Evolutionary conservation across 2,113 vertebrate species (phyloP), one percentile per base, ranked within the genome.

Genomic region (Rhea americana): DNA sequence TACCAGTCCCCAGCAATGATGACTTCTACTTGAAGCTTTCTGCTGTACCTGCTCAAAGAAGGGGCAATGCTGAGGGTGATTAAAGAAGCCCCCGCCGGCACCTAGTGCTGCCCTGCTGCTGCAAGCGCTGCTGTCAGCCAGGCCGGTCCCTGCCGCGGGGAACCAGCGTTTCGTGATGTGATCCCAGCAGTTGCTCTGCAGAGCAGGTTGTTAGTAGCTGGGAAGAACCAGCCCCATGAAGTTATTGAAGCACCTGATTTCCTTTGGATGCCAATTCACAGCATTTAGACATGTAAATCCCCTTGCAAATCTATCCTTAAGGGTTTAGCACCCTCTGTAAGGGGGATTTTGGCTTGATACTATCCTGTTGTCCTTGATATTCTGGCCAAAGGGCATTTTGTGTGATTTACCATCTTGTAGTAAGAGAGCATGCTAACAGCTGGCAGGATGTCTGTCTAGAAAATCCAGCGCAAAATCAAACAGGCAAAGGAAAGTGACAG

Each of bases 21-120:
- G 39, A 68, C 93, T 93, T 79, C 74, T 78, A 10, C 76, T 78
- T 88, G 51, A 86, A 75, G 77, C 53, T 92, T 93, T 92, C 83
- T 93, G 76, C 85, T 81, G 75, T 84, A 77, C 89, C 58, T 82
- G 66, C 77, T 82, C 17, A 37, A 19, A 45, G 81, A 41, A 84
- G 43, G 30, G 62, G 37, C 73, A 59, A 91, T 78, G 37, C 17
- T 25, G 18, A 26, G 15, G 53, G 41, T 35, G 15, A 78, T 43
- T 59, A 84, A 75, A 78, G 67, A n/a, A 26, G 8, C 12, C 18
- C 7, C 1, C 2, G 22, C 1, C 2, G 22, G 22, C 39, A 77
- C 35, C 45, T 7, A 3, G 56, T 19, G 59, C 5, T 4, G 1
- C 80, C 71, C 62, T 91, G 61, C n/a, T 74, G n/a, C 81, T 91